These are phyloP conservation scores for Prinia subflava DNA, from an alignment of 2,113 vertebrate species.

Conservation along the genomic window DNA sequence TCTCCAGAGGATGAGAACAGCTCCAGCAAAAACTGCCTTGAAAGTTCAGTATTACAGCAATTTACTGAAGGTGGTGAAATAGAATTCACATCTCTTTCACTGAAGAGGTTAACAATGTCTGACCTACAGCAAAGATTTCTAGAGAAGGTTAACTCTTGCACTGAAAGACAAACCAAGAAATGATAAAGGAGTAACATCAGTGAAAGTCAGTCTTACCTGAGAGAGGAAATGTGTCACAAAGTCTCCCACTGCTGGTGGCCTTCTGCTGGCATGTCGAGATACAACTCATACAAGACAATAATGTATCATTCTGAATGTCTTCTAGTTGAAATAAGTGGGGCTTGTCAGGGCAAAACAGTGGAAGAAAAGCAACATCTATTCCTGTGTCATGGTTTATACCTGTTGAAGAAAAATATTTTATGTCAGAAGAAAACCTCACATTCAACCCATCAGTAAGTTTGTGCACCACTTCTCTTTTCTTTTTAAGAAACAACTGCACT, in stretches of 20 bases:
- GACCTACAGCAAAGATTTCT: background rate
- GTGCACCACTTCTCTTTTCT: background rate
- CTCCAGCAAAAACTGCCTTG: background rate
- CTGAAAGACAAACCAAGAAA: background rate
- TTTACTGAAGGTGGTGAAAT: background rate
- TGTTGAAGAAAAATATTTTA: slow-evolving; percentile 40
- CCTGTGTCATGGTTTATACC: slow-evolving; percentile 86
- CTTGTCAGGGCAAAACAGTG: slow-evolving; percentile 69
- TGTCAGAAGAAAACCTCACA: background rate
- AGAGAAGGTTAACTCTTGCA: background rate
- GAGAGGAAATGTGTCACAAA: background rate
- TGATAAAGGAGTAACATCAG: background rate
- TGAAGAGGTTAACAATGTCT: background rate
- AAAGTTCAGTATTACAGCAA: background rate
- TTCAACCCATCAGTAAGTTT: background rate
- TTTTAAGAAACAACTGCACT: background rate
- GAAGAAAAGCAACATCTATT: slow-evolving; percentile 81
- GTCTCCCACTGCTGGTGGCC: background rate
- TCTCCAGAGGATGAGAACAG: background rate
- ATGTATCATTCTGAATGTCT: slow-evolving; percentile 65
- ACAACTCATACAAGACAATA: slow-evolving; percentile 65
- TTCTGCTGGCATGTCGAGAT: slow-evolving; percentile 63
- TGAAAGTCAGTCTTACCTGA: slow-evolving; percentile 68
- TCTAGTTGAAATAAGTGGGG: slow-evolving; percentile 65
- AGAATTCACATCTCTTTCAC: background rate